Evolutionary conservation across 2,888 invertebrate genomes (phyloP), one percentile per base, ranked within the genome.

Genomic region (Hermodice carunculata): DNA sequence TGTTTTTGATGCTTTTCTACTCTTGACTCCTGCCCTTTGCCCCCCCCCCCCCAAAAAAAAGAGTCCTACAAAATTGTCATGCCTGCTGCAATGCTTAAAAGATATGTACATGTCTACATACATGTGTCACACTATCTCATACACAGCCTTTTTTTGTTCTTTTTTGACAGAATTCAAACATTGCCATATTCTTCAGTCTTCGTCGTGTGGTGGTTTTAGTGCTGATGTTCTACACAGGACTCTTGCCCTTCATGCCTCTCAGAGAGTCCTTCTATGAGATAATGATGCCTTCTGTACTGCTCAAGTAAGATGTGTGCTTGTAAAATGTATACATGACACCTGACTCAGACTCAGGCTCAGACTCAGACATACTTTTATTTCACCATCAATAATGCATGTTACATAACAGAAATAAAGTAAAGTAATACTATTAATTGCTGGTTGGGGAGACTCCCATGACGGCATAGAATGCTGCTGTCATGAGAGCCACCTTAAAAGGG

Each of bases 181-280:
- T 91, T 49, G 89, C 89, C 71, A 77, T 90, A 61, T 86, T 91
- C 64, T 91, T 90, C 84, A 90, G 91, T 19, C 86, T 89, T 79
- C 86, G 84, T 70, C 85, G 89, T 66, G 90, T 90, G 3, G 69
- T 88, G 22, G 75, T 87, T 6, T 81, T 91, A 43, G 74, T 90
- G 43, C 54, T 90, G 57, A 82, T 89, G 28, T 89, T 89, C 79
- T 90, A 90, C 77, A 88, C 90, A 59, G 91, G 91, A 52, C 85
- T 91, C 49, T 85, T 91, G 69, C 91, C 91, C 60, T 91, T 91
- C 83, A 81, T 91, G 63, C 89, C 90, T 63, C 76, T 91, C 32
- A 89, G 88, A 77, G 91, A 91, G 82, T 88, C 89, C 2, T 90
- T 89, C 76, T 86, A 90, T 64, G 91, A 91, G 84, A 88, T 91